Base-by-base conservation (phyloP, 2,888 invertebrate species). In the Hoplodrina blanda region DNA sequence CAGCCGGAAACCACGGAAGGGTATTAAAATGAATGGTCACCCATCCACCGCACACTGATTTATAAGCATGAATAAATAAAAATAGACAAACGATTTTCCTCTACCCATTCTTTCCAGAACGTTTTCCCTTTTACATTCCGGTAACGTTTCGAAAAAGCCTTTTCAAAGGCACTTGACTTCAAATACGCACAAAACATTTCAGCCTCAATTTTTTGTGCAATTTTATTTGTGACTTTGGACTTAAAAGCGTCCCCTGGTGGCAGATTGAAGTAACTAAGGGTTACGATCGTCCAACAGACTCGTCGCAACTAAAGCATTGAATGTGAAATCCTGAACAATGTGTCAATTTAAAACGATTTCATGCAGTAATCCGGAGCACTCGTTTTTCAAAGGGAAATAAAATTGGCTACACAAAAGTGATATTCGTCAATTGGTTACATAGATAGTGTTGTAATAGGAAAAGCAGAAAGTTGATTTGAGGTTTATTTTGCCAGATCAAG, bases 151-250 rank as follows among this genome's bases (percentile, higher is more conserved):
- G 11, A 60, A 67, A 72, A 83, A 75, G n/a, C 19, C 54, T 50
- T 65, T 73, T 68, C 67, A 75, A 69, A 82, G 61, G 62, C 62
- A 68, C 53, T 72, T 54, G 54, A 52, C 56, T 37, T 50, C 56
- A 73, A 76, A 69, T 64, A 70, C 62, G 68, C 66, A 68, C 59
- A 62, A 72, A 70, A 64, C 57, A 76, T 74, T 83, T 76, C 65
- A 50, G 11, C 55, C 11, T 46, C 15, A 57, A 75, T 69, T 69
- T 81, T 81, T 70, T 56, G 50, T 46, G 52, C 77, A 78, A 65
- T 78, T 78, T 73, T 60, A 59, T 73, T 71, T 73, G 55, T 72
- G 68, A 55, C 41, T 81, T 65, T 69, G 25, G 55, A 62, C 55
- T 69, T 65, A 62, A 69, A 83, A 78, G 68, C 68, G 17, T 20